Conservation (phyloP, 2,888 invertebrate species). For the Trissolcus brochymenae region DNA sequence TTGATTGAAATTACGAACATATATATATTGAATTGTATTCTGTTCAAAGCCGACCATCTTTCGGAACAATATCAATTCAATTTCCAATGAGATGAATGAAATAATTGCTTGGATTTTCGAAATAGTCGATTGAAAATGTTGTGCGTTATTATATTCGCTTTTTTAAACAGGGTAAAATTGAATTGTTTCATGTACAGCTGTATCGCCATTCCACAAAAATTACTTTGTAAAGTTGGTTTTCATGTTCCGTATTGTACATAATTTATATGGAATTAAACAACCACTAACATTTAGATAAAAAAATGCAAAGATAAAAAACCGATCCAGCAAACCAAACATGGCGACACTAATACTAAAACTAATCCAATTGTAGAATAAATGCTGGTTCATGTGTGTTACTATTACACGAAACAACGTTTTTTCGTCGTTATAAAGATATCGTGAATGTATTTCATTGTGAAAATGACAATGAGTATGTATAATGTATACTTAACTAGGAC, state of each 20-base stretch:
- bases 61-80: too few relatives aligned
- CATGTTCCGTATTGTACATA: constrained; percentile 34
- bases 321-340: constrained; percentile 32
- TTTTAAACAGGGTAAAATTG: too few relatives aligned
- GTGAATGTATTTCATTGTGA: constrained; percentile 23
- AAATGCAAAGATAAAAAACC: constrained; percentile 20
- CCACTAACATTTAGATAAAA: constrained; percentile 25
- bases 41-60: too few relatives aligned
- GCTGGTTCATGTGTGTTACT: constrained; percentile 32
- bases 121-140: too few relatives aligned
- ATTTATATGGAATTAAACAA: constrained; percentile 31
- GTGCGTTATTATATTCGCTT: too few relatives aligned
- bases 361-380: constrained; percentile 27
- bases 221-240: constrained; percentile 27
- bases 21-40: too few relatives aligned
- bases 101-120: too few relatives aligned
- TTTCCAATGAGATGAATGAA: too few relatives aligned
- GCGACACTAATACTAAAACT: constrained; percentile 30
- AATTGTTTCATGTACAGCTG: constrained; percentile 33
- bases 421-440: constrained; percentile 42
- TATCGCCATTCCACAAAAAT: constrained; percentile 21
- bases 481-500: constrained; percentile 40
- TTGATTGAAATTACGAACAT: too few relatives aligned
- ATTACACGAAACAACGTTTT: constrained; percentile 36
- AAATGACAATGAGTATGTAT: constrained; percentile 43